Conservation (phyloP, 2,113 vertebrate genomes). For the Salvelinus namaycush region DNA sequence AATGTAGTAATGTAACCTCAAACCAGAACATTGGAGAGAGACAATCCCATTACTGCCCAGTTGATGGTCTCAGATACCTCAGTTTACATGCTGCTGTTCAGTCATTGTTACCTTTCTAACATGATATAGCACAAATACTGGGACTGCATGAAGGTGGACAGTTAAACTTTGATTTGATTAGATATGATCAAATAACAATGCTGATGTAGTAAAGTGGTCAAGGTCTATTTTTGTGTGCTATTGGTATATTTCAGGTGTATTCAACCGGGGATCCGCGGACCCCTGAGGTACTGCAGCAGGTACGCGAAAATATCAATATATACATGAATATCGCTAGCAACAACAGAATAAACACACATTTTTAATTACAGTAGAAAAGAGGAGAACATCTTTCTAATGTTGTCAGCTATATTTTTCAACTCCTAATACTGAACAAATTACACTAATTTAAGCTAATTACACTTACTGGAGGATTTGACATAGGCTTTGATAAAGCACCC, state of each 20-base stretch:
- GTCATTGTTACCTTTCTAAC: background rate
- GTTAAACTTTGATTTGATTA: background rate
- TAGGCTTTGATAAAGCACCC: no score
- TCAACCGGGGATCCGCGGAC: no score
- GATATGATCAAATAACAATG: background rate
- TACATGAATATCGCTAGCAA: no score
- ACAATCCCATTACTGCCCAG: background rate
- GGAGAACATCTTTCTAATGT: no score
- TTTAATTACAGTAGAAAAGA: no score
- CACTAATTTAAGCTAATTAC: no score
- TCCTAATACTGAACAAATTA: no score
- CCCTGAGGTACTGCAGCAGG: no score
- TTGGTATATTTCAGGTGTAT: background rate
- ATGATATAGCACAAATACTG: background rate
- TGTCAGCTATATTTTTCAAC: no score
- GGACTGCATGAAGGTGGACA: background rate
- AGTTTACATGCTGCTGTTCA: background rate
- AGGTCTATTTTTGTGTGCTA: background rate
- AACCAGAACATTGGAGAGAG: background rate
- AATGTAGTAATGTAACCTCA: background rate
- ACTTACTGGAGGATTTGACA: no score
- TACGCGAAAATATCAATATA: no score
- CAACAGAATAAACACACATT: no score
- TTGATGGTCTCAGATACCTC: conserved; percentile 16
- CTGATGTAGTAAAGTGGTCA: background rate